These are phyloP conservation scores for Cladopsammia gracilis DNA, from an alignment of 64 coral and sea anemone species.

Conservation along the genomic window DNA sequence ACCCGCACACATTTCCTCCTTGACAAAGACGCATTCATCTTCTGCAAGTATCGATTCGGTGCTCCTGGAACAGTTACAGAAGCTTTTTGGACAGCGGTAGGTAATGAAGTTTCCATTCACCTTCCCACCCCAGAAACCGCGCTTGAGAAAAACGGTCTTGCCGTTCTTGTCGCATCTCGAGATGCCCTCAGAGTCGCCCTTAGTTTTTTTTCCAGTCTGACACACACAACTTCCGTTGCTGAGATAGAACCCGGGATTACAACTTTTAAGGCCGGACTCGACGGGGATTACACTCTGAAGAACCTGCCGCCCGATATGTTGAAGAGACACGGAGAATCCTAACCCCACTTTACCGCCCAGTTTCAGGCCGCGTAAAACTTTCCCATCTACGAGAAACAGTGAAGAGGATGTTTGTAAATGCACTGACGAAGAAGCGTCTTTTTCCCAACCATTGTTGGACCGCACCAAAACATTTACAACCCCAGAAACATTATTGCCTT, in stretches of 20 bases:
- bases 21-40: constrained; percentile 44
- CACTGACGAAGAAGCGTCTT: not conserved
- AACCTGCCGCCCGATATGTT: constrained; percentile 32
- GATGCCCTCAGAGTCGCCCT: not conserved
- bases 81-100: constrained; percentile 11
- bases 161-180: constrained; percentile 48
- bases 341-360: constrained; percentile 5
- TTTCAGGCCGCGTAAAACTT: not conserved
- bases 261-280: not conserved
- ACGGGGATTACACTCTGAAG: not conserved
- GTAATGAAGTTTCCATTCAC: constrained; percentile 7
- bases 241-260: constrained; percentile 52
- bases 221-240: constrained; percentile 40
- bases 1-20: constrained; percentile 43
- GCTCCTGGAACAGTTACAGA: constrained; percentile 19
- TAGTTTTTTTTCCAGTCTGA: not conserved
- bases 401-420: constrained; percentile 22
- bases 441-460: not conserved
- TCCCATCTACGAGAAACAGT: constrained; percentile 25
- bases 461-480: constrained; percentile 10
- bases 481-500: constrained; percentile 39
- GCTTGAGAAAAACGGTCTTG: constrained; percentile 52
- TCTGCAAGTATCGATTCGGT: not conserved
- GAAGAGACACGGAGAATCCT: constrained; percentile 25
- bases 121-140: constrained; percentile 43